Conservation (phyloP, 2,797 vertebrate species). For the Morelia viridis region DNA sequence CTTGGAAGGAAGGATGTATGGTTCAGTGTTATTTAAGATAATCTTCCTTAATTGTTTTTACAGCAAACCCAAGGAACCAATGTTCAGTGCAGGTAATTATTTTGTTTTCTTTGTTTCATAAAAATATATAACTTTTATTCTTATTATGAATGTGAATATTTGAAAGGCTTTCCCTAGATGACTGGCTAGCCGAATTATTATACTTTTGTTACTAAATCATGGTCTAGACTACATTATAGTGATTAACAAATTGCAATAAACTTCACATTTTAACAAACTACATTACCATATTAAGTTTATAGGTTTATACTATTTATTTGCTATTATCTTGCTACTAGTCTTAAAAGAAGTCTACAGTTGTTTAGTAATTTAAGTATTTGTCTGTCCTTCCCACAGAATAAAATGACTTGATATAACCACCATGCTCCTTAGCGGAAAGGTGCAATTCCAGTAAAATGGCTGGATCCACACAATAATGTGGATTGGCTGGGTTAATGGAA, state of each 20-base stretch:
- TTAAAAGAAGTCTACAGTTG: neutral
- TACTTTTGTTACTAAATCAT: neutral
- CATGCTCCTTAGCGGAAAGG: neutral
- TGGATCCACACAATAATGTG: too few relatives aligned
- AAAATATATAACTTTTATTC: neutral
- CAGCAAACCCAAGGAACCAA: constrained; percentile 97
- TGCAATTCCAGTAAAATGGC: neutral
- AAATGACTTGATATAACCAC: neutral
- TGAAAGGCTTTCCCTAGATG: neutral
- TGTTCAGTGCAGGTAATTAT: constrained; percentile 94
- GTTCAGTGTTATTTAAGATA: constrained; percentile 36
- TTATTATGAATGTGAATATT: neutral
- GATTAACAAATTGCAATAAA: neutral
- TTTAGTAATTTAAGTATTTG: neutral
- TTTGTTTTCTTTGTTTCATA: neutral
- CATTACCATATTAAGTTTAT: neutral
- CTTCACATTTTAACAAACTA: neutral
- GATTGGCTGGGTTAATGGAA: neutral
- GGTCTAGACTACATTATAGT: neutral
- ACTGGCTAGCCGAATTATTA: neutral
- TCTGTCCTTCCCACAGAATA: neutral
- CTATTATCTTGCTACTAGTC: neutral
- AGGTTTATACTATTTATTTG: neutral
- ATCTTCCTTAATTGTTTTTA: constrained; percentile 64
- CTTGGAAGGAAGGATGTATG: neutral